Percentiles rank a stretch among this genome's conserved stretches.
Conservation (phyloP, 1,140 invertebrate genomes). For the Caenorhabditis tropicalis region DNA sequence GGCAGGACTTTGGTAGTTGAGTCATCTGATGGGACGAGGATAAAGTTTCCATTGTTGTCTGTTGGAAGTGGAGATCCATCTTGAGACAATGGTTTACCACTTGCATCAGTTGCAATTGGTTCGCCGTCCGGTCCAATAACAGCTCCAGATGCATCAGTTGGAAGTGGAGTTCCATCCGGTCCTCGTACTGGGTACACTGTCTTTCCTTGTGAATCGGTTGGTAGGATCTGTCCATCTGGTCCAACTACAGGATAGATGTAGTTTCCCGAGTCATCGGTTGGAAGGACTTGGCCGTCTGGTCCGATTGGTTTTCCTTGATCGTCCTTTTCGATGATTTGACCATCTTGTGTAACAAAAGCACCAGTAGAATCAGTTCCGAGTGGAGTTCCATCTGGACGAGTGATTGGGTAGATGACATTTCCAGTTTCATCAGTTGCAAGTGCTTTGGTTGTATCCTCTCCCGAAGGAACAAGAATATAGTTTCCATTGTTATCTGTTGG, state of each 20-base stretch:
- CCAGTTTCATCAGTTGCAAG: constrained; percentile 60
- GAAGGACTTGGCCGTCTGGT: constrained; percentile 42
- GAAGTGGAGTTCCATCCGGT: constrained; percentile 56
- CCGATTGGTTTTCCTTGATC: constrained; percentile 44
- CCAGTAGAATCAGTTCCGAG: constrained; percentile 22
- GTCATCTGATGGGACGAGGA: neutral
- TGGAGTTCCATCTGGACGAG: constrained; percentile 20
- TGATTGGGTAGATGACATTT: constrained; percentile 47
- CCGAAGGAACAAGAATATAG: constrained; percentile 20
- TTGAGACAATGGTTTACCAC: neutral
- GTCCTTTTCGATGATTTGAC: constrained; percentile 14
- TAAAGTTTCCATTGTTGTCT: constrained; percentile 5
- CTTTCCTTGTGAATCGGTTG: constrained; percentile 38
- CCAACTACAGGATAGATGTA: constrained; percentile 56
- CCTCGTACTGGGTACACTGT: constrained; percentile 54
- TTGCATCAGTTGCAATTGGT: constrained; percentile 35
- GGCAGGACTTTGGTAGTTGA: neutral
- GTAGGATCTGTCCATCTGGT: constrained; percentile 49
- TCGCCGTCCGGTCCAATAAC: constrained; percentile 49
- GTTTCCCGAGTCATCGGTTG: constrained; percentile 41
- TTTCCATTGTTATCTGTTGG: constrained; percentile 48
- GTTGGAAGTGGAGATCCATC: constrained; percentile 47
- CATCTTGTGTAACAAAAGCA: neutral
- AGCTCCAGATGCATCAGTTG: constrained; percentile 46
- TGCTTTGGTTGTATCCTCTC: constrained; percentile 14